phyloP scores from a whole-genome alignment of 2,113 vertebrate genomes.

The Cinclus mexicanus region DNA sequence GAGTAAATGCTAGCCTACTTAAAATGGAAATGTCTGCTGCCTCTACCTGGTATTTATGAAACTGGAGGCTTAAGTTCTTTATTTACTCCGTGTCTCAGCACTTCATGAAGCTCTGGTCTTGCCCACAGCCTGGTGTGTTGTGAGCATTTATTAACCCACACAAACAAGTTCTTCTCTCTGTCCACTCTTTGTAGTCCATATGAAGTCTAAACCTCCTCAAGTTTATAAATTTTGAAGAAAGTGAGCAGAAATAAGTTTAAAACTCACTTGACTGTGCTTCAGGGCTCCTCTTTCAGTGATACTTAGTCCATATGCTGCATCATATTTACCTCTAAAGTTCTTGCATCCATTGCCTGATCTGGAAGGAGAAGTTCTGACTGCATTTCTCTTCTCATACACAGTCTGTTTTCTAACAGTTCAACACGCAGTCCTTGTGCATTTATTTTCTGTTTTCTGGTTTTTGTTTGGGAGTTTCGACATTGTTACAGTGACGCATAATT shows the following conservation, averaged over 20 bases:
- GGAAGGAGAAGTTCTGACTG: not conserved
- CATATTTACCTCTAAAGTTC: not conserved
- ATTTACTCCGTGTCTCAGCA: conserved; percentile 4
- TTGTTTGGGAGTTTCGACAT: not conserved
- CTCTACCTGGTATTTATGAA: not conserved
- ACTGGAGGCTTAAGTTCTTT: conserved; percentile 16
- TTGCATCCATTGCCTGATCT: not conserved
- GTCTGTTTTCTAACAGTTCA: not conserved
- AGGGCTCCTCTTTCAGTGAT: not conserved
- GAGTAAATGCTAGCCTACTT: conserved; percentile 43
- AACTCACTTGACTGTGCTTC: not conserved
- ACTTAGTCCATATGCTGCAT: not conserved
- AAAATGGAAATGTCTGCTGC: conserved; percentile 50
- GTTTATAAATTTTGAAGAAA: not conserved
- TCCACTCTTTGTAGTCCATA: not conserved
- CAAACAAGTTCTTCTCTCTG: not conserved
- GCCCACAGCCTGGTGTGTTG: not conserved
- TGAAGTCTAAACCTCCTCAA: not conserved
- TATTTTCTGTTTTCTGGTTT: not conserved
- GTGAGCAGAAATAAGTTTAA: not conserved
- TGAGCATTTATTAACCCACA: not conserved
- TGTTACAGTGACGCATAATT: not conserved
- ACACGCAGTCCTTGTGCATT: fast-evolving
- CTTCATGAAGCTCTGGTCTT: not conserved
- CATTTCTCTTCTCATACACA: not conserved